Conservation (phyloP, 1,140 invertebrate genomes). For the Panulirus ornatus region DNA sequence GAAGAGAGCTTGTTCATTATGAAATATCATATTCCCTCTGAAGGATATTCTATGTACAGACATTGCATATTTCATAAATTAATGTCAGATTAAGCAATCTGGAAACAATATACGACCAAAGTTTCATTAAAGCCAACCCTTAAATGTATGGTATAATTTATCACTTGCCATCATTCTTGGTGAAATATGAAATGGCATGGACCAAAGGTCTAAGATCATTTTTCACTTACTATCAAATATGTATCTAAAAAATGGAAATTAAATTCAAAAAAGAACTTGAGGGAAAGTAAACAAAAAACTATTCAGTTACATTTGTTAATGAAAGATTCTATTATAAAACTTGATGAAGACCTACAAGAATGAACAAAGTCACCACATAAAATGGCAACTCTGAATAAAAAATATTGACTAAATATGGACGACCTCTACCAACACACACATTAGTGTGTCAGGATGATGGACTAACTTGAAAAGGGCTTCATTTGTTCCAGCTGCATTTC, state of each 20-base stretch:
- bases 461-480: constrained; percentile 75
- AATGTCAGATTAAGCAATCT: background rate
- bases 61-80: background rate
- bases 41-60: background rate
- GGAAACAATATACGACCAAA: background rate
- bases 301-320: background rate
- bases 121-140: background rate
- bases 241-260: no score
- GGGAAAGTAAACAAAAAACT: background rate
- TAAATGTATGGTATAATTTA: background rate
- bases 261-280: background rate
- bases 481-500: constrained; percentile 82
- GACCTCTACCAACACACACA: constrained; percentile 1
- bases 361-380: background rate
- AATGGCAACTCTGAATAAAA: background rate
- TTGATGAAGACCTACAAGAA: background rate
- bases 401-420: constrained; percentile 13
- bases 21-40: background rate
- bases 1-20: constrained; percentile 1
- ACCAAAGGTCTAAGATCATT: no score
- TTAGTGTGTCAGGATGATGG: constrained; percentile 74
- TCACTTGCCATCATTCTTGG: background rate
- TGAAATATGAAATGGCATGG: background rate
- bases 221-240: no score
- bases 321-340: background rate